Percentiles rank a stretch among this genome's conserved stretches.
phyloP scores from a whole-genome alignment of 2,797 vertebrate species.

The Cirrhinus molitorella region DNA sequence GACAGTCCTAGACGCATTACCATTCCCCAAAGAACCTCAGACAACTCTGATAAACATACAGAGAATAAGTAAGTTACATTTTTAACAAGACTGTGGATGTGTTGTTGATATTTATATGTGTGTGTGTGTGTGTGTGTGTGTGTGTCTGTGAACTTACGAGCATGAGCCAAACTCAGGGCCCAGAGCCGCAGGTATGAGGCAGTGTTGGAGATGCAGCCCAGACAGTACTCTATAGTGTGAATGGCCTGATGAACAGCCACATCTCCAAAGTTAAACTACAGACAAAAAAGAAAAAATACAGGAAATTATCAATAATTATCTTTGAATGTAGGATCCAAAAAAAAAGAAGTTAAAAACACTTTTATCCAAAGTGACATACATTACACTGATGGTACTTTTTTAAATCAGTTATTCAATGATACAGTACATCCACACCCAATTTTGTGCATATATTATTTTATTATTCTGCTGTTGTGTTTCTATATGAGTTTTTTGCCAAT shows the following conservation, averaged over 20 bases:
- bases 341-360: not conserved
- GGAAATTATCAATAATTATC: not conserved
- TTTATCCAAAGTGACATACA: not conserved
- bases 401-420: not conserved
- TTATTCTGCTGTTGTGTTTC: not conserved
- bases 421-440: no score
- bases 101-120: not conserved
- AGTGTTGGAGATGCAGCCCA: slow-evolving; percentile 90
- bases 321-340: not conserved
- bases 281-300: not conserved
- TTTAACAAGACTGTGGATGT: not conserved
- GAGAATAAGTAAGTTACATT: not conserved
- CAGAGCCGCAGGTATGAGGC: slow-evolving; percentile 87
- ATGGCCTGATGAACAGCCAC: slow-evolving; percentile 94
- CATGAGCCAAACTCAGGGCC: slow-evolving; percentile 87
- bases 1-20: slow-evolving; percentile 92
- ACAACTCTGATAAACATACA: slow-evolving; percentile 77
- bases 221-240: slow-evolving; percentile 97
- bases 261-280: slow-evolving; percentile 93
- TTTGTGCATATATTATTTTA: not conserved
- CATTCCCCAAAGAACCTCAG: slow-evolving; percentile 91
- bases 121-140: not conserved
- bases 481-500: no score
- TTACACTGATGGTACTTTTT: not conserved
- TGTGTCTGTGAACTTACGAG: slow-evolving; percentile 78